Percentiles rank a stretch among this genome's conserved stretches.
These are phyloP conservation scores for Peromyscus polionotus DNA, from an alignment of 2,113 vertebrate genomes.

Conservation along the genomic window DNA sequence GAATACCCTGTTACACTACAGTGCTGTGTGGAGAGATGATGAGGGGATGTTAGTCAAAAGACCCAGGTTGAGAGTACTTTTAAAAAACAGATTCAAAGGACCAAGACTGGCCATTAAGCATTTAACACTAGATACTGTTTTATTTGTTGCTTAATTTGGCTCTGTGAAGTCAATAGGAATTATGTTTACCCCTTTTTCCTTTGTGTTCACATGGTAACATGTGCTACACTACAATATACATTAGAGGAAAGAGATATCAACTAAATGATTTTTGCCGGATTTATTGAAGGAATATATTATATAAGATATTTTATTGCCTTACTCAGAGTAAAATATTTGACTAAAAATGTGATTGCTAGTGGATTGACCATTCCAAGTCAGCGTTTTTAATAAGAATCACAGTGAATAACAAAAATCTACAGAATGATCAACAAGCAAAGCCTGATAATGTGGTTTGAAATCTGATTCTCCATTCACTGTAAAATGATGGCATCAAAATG, in stretches of 20 bases:
- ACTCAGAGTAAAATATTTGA: background rate
- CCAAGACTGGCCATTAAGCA: background rate
- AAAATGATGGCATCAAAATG: background rate
- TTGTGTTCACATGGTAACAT: background rate
- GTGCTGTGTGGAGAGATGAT: background rate
- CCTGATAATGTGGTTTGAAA: background rate
- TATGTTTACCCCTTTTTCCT: background rate
- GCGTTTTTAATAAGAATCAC: background rate
- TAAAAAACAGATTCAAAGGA: background rate
- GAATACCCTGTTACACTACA: background rate
- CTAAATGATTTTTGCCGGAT: background rate
- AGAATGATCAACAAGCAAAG: background rate
- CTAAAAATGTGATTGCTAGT: background rate
- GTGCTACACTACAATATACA: background rate
- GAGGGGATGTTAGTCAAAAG: background rate
- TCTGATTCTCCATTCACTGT: background rate
- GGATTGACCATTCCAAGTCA: background rate
- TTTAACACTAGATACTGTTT: constrained; percentile 8
- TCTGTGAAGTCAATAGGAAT: background rate
- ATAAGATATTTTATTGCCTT: background rate
- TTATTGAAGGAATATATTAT: background rate
- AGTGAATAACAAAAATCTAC: background rate
- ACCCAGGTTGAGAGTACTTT: background rate
- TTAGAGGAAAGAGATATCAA: background rate
- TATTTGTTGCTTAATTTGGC: background rate